A percentile compares a stretch with the other conserved stretches of the same genome.
Evolutionary conservation across 2,797 vertebrate species (phyloP).

Genomic region (Darevskia mixta): DNA sequence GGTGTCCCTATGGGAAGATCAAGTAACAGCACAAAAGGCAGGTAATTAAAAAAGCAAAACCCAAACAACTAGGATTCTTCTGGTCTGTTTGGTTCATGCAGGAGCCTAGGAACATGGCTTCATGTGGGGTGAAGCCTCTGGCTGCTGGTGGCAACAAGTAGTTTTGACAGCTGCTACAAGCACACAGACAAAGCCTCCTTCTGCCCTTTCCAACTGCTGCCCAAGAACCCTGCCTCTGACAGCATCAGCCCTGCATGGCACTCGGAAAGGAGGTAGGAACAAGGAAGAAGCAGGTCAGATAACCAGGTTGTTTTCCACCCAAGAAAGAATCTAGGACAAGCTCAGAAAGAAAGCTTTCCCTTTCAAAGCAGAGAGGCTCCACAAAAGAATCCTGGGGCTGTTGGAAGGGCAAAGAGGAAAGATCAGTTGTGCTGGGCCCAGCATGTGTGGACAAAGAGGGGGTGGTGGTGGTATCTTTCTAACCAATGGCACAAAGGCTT

Average conservation of each 20-base stretch:
- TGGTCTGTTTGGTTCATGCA: neutral
- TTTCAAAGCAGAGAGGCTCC: too few species aligned
- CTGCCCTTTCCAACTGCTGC: neutral
- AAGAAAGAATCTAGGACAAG: neutral
- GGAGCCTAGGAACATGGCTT: neutral
- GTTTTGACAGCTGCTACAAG: neutral
- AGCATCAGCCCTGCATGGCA: neutral
- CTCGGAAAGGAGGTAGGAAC: neutral
- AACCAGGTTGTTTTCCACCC: neutral
- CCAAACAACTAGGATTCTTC: neutral
- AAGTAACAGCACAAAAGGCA: neutral
- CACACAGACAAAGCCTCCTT: neutral
- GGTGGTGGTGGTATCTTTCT: neutral
- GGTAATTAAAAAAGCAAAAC: neutral
- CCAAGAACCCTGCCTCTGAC: neutral
- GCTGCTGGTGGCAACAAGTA: neutral
- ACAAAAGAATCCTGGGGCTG: neutral
- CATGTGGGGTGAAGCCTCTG: neutral
- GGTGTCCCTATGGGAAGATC: neutral
- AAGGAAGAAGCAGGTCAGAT: neutral
- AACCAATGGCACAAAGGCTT: neutral
- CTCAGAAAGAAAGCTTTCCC: neutral
- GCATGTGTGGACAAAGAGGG: too few species aligned
- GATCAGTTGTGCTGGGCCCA: neutral
- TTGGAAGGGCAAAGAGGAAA: neutral